Evolutionary conservation across 2,888 invertebrate species (phyloP), one percentile per base, ranked within the genome.

Genomic region (Tetheella fluctuosa): DNA sequence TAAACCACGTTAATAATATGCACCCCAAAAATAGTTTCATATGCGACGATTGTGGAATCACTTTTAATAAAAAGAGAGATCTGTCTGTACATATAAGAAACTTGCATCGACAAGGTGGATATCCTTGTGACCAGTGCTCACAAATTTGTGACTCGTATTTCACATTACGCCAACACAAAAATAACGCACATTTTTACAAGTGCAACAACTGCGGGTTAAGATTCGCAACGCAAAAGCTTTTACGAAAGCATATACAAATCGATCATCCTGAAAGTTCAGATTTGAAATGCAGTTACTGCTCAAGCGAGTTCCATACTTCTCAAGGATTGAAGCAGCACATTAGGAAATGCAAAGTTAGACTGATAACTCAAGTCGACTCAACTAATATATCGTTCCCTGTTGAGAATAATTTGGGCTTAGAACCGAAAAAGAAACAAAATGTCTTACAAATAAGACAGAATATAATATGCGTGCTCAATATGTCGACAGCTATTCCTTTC

Each of bases 401-500:
- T 20, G 75, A 73, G 23, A 67, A 65, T 28, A 64, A 74, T 1
- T 2, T 23, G 1, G 54, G 28, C 0, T 20, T 34, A 15, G 74
- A 80, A 62, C 83, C 80, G 10, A 79, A 66, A 60, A 86, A 80
- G 64, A 85, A 85, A 54, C 85, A 83, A 57, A 86, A 90, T 28
- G 70, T 88, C 0, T 39, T 71, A n/a, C 84, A 84, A 69, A 89
- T 91, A 12, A 71, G 92, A 17, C 78, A 84, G 60, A 92, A 93
- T 61, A 91, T 93, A 42, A 82, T 84, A 60, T 86, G 82, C 58
- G 86, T 93, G 1, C 66, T 92, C 0, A 92, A 91, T 63, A 90
- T 89, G 89, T 90, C 93, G 0, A 90, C 89, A 0, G 92, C 89
- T 0, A 67, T 87, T 3, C 92, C 92, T 0, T 93, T 93, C 57